These are phyloP conservation scores for Bimastos eiseni DNA, from an alignment of 2,888 invertebrate species.

Conservation along the genomic window DNA sequence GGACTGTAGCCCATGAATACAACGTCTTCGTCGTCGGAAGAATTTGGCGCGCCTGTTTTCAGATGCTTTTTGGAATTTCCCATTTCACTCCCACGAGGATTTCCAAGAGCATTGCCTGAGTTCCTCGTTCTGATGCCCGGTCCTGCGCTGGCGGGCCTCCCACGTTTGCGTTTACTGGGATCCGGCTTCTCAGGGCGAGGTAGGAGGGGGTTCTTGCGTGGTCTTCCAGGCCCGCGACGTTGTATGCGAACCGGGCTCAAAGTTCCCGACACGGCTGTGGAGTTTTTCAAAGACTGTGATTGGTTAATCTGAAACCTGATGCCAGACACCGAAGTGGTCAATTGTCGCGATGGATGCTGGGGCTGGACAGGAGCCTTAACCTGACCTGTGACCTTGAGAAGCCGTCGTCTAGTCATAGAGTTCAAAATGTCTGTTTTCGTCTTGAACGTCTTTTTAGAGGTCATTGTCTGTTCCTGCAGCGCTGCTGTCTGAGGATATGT, in stretches of 20 bases:
- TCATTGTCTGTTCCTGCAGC: neutral
- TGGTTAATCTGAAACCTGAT: neutral
- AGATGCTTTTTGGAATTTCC: neutral
- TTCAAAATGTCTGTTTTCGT: neutral
- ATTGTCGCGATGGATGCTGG: neutral
- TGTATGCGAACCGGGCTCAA: neutral
- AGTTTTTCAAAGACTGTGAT: neutral
- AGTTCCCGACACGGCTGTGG: neutral
- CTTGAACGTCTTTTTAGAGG: neutral
- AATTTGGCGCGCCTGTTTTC: neutral
- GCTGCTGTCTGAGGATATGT: neutral
- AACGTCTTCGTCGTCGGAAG: neutral
- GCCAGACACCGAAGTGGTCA: neutral
- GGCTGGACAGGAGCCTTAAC: neutral
- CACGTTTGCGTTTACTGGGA: neutral
- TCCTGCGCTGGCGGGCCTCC: neutral
- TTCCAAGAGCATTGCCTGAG: neutral
- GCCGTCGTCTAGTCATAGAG: constrained; percentile 10
- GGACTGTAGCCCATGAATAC: neutral
- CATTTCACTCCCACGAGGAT: neutral
- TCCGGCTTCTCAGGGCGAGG: neutral
- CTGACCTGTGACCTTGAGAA: neutral
- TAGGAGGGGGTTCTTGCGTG: constrained; percentile 20
- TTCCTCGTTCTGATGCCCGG: neutral
- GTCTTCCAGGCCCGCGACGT: constrained; percentile 16